These are phyloP conservation scores for Neogale vison DNA, from an alignment of 2,113 vertebrate species.

Conservation along the genomic window DNA sequence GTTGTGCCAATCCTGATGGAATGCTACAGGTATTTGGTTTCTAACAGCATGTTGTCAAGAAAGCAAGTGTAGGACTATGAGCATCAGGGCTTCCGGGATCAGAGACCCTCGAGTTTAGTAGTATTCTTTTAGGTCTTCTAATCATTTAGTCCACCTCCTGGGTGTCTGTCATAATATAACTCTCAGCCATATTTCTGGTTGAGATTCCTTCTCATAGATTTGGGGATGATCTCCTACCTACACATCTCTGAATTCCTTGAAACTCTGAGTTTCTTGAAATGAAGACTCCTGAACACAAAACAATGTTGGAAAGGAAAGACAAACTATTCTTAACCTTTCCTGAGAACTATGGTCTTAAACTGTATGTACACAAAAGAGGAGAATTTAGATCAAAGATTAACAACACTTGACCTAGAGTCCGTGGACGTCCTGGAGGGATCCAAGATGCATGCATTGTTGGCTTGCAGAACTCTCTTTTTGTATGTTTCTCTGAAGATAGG, in stretches of 20 bases:
- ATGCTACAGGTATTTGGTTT: background rate
- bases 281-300: background rate
- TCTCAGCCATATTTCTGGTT: background rate
- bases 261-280: conserved; percentile 10
- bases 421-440: background rate
- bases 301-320: background rate
- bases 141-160: background rate
- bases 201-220: background rate
- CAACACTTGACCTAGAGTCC: background rate
- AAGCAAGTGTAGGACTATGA: background rate
- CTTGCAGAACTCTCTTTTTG: background rate
- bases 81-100: background rate
- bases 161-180: background rate
- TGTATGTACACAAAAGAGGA: background rate
- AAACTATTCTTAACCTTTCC: background rate
- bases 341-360: background rate
- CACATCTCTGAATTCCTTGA: background rate
- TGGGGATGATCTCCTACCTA: background rate
- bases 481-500: background rate
- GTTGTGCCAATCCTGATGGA: background rate
- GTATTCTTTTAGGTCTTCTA: background rate
- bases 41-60: background rate
- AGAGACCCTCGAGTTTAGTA: background rate
- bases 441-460: background rate
- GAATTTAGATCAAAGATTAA: background rate